These are phyloP conservation scores for Huso huso DNA, from an alignment of 2,797 vertebrate species.

Conservation along the genomic window DNA sequence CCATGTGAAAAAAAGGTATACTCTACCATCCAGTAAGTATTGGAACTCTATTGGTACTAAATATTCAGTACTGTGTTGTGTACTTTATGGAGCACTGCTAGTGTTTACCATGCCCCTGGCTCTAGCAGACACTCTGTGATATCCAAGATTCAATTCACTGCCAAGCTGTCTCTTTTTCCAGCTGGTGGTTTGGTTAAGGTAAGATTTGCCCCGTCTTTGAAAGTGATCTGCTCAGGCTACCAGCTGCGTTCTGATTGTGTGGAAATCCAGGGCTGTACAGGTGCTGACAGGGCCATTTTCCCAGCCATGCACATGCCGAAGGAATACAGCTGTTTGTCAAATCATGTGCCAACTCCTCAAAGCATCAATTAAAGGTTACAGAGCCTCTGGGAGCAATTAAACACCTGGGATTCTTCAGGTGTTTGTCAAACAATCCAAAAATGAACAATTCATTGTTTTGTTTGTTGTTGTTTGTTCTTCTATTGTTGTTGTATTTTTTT, in stretches of 20 bases:
- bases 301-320: neutral
- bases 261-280: constrained; percentile 10
- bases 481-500: too few species aligned
- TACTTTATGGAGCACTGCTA: too few species aligned
- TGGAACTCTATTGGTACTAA: too few species aligned
- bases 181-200: neutral
- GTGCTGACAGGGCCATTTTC: constrained; percentile 12
- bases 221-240: neutral
- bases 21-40: too few species aligned
- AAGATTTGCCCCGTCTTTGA: neutral
- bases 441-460: neutral
- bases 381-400: neutral
- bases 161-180: neutral
- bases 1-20: too few species aligned
- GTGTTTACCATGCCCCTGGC: too few species aligned
- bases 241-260: constrained; percentile 11
- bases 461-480: too few species aligned
- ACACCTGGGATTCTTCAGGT: neutral
- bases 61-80: too few species aligned
- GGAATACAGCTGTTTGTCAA: constrained; percentile 4
- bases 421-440: neutral
- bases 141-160: too few species aligned
- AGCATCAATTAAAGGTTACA: neutral
- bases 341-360: neutral
- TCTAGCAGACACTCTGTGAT: too few species aligned